A percentile compares a stretch with the other conserved stretches of the same genome.
Conservation (phyloP, 1,140 invertebrate species). For the Drosophila guanche region DNA sequence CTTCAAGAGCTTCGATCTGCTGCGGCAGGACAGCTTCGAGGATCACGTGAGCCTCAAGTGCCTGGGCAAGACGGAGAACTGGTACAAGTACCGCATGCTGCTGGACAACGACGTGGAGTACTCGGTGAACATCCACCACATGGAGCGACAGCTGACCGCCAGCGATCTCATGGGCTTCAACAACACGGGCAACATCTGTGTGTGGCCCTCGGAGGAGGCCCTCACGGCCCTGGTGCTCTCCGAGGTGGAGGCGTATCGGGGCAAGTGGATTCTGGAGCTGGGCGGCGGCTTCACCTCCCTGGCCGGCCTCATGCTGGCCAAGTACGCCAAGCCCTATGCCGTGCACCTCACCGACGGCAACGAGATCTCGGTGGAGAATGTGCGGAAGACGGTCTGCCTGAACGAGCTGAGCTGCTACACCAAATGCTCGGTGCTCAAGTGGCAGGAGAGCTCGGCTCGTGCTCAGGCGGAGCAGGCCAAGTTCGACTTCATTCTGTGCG, state of each 20-base stretch:
- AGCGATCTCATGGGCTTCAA: constrained; percentile 92
- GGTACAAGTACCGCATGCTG: constrained; percentile 85
- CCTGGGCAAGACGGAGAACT: constrained; percentile 81
- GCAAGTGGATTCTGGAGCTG: constrained; percentile 89
- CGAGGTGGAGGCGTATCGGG: constrained; percentile 87
- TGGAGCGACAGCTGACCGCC: constrained; percentile 87
- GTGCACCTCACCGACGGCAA: constrained; percentile 92
- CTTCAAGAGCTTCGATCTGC: constrained; percentile 80
- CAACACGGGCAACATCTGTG: constrained; percentile 95
- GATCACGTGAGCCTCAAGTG: constrained; percentile 75
- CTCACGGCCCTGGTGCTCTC: constrained; percentile 89
- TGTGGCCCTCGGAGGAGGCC: constrained; percentile 95
- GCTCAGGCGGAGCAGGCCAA: constrained; percentile 57
- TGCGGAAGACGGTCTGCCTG: constrained; percentile 86
- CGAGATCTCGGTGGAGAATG: constrained; percentile 90
- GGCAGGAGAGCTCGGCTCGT: constrained; percentile 79
- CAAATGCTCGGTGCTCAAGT: constrained; percentile 84
- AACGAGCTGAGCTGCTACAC: constrained; percentile 85
- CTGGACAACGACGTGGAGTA: constrained; percentile 83
- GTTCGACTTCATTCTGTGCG: constrained; percentile 90
- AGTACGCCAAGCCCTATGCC: constrained; percentile 86
- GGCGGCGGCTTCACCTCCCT: constrained; percentile 94
- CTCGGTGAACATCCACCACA: constrained; percentile 85
- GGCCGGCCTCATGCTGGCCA: constrained; percentile 90
- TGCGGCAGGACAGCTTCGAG: constrained; percentile 80